Base-by-base conservation (phyloP, 2,888 invertebrate species). In the Chalcis sispes region DNA sequence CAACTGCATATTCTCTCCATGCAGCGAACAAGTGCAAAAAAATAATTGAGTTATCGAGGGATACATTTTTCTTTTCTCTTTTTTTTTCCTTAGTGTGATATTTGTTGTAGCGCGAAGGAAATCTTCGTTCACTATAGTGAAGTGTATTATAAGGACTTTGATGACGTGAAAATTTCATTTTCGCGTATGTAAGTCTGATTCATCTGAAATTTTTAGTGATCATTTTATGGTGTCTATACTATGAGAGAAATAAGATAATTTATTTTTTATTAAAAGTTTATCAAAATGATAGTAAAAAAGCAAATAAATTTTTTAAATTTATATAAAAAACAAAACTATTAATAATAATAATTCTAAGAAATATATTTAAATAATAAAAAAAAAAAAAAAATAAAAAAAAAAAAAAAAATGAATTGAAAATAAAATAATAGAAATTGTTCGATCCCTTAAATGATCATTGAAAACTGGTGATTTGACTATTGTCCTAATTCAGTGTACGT, bases 11-110 rank as follows among this genome's bases (percentile, higher is more conserved):
- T 64, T 56, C 64, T 72, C 72, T 73, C 61, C 54, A 67, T 62
- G 74, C 36, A 25, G 23, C 54, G 67, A 18, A 54, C 62, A 50
- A 52, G 42, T 46, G 52, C 61, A 46, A 54, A 25, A 48, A 54
- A 61, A 73, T 58, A 59, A 70, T 69, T 50, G 59, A 58, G 42
- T 70, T 70, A 59, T 46, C 10, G 7, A 20, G 36, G 40, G 27
- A 69, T 62, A 46, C 25, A 7, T 67, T 40, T 54, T 56, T 65
- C 25, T 29, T 32, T 67, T 46, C 27, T 18, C 20, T 52, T 64
- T 54, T 32, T 71, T 42, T 71, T 50, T 36, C 40, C 61, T 66
- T 77, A 67, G 77, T 74, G 77, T 77, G 74, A 77, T 77, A 77
- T 67, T 77, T 71, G 77, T 71, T 77, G 72, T 77, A 72, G 62